These are phyloP conservation scores for Xenopus petersii DNA, from an alignment of 2,797 vertebrate genomes.

Conservation along the genomic window DNA sequence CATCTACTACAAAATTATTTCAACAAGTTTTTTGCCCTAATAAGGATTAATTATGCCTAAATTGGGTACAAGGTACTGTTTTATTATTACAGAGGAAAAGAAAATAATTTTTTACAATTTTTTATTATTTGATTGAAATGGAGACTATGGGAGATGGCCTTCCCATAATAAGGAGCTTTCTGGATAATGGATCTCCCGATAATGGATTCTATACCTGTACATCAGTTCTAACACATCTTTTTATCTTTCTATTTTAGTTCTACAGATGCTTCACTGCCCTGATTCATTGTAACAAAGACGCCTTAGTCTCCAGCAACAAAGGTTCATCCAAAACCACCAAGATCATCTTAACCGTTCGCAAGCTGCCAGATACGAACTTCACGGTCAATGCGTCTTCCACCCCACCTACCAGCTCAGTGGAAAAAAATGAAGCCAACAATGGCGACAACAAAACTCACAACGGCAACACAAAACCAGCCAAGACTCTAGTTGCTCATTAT, in stretches of 20 bases:
- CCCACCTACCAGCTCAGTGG: slow-evolving; percentile 3
- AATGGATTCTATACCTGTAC: no score
- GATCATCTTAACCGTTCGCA: slow-evolving; percentile 28
- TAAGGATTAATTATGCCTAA: no score
- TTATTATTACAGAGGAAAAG: no score
- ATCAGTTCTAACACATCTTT: no score
- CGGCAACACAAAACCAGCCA: not conserved
- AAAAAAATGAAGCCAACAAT: not conserved
- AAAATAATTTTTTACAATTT: no score
- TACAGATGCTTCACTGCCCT: slow-evolving; percentile 72
- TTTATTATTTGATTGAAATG: no score
- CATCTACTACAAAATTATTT: no score
- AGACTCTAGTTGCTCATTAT: slow-evolving; percentile 29
- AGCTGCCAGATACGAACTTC: slow-evolving; percentile 9
- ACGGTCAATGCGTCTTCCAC: slow-evolving; percentile 7
- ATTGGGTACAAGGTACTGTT: no score
- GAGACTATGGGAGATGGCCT: no score
- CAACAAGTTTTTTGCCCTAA: no score
- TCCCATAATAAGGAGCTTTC: no score
- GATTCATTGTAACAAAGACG: slow-evolving; percentile 58
- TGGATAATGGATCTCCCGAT: no score
- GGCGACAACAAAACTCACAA: not conserved
- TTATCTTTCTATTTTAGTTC: slow-evolving; percentile 60
- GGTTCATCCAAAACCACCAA: slow-evolving; percentile 62
- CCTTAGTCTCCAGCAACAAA: slow-evolving; percentile 60